A percentile compares a stretch with the other conserved stretches of the same genome.
Evolutionary conservation across 2,888 invertebrate species (phyloP).

Genomic region (Lasioglossum oenotherae): DNA sequence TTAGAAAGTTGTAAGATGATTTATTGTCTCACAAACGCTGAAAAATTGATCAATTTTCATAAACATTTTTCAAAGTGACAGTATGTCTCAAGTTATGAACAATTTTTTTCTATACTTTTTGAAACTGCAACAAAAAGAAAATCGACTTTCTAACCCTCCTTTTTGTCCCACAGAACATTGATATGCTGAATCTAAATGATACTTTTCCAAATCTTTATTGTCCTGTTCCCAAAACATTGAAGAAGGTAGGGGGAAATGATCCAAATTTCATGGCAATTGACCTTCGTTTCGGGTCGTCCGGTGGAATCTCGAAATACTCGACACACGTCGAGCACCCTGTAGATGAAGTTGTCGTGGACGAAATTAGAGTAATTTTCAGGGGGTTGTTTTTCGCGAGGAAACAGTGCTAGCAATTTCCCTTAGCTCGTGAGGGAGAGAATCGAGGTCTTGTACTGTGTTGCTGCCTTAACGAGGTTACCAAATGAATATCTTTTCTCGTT

Average conservation of each 20-base stretch:
- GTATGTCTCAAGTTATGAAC: no score
- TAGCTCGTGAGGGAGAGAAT: constrained; percentile 20
- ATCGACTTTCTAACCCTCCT: no score
- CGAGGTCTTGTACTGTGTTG: constrained; percentile 8
- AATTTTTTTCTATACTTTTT: no score
- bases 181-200: no score
- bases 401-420: constrained; percentile 1
- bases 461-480: constrained; percentile 33
- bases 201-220: no score
- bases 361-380: constrained; percentile 41
- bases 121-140: no score
- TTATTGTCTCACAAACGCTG: no score
- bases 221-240: no score
- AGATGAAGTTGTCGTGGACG: constrained; percentile 36
- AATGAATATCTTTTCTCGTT: constrained; percentile 31
- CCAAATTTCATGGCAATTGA: neutral
- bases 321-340: constrained; percentile 17
- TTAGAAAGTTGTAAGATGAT: neutral
- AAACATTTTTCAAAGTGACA: neutral
- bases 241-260: neutral
- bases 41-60: neutral
- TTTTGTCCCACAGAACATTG: no score
- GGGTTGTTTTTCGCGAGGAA: neutral
- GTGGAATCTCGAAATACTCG: neutral
- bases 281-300: neutral